Conservation (phyloP, 2,797 vertebrate species). For the Apogon hyalosoma region DNA sequence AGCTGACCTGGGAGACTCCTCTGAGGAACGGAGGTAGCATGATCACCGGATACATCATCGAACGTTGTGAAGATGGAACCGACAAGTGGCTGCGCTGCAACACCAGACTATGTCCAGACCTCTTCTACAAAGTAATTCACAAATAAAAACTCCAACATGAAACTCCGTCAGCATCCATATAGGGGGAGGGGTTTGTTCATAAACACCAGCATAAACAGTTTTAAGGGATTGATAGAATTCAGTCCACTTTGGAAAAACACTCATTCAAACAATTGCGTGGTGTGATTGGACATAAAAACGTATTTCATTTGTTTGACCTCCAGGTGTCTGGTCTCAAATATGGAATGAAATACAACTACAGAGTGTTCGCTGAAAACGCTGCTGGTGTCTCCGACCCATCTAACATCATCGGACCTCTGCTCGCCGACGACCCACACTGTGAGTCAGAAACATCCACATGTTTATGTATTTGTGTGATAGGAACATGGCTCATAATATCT, state of each 20-base stretch:
- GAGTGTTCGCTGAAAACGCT: constrained; percentile 95
- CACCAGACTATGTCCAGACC: constrained; percentile 89
- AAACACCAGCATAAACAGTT: too few relatives aligned
- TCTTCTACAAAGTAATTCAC: constrained; percentile 45
- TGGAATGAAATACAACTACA: constrained; percentile 92
- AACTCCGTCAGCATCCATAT: too few relatives aligned
- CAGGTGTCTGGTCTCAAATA: constrained; percentile 93
- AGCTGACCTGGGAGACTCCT: constrained; percentile 95
- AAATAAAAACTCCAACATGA: constrained; percentile 64
- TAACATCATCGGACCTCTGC: constrained; percentile 91
- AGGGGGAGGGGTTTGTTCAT: too few relatives aligned
- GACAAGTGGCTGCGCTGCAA: constrained; percentile 97
- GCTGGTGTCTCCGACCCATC: constrained; percentile 95
- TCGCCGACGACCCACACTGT: constrained; percentile 94
- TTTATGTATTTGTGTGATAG: too few relatives aligned
- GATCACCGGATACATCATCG: constrained; percentile 94
- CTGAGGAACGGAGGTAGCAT: constrained; percentile 92
- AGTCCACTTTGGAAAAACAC: too few relatives aligned
- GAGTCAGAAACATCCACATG: not conserved
- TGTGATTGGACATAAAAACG: too few relatives aligned
- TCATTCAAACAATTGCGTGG: too few relatives aligned
- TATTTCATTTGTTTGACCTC: not conserved
- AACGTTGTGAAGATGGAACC: constrained; percentile 91
- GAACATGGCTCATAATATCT: not conserved
- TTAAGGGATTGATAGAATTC: too few relatives aligned